phyloP scores from a whole-genome alignment of 2,888 invertebrate species.

The Heliconius ismenius region DNA sequence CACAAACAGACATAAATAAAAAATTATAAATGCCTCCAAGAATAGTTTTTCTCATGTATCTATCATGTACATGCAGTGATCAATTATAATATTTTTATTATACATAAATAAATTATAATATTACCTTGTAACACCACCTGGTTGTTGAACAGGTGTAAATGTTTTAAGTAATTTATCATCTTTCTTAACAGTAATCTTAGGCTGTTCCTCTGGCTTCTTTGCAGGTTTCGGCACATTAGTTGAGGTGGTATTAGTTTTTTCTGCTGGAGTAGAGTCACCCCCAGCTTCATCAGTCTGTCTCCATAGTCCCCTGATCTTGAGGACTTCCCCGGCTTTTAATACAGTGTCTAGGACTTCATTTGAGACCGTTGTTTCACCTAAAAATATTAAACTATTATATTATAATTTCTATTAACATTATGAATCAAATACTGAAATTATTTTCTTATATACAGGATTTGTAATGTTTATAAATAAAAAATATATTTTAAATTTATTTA shows the following conservation, averaged over 20 bases:
- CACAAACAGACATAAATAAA: too few relatives aligned
- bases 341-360: slow-evolving; percentile 92
- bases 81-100: background rate
- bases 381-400: slow-evolving; percentile 41
- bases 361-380: slow-evolving; percentile 90
- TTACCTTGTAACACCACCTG: slow-evolving; percentile 65
- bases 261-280: slow-evolving; percentile 58
- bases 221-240: slow-evolving; percentile 60
- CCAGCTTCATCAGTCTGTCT: slow-evolving; percentile 83
- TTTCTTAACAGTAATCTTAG: slow-evolving; percentile 74
- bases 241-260: slow-evolving; percentile 59
- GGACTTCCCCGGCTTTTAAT: slow-evolving; percentile 89
- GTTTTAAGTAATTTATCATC: slow-evolving; percentile 77
- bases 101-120: background rate
- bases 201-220: slow-evolving; percentile 67
- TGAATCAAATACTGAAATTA: too few relatives aligned
- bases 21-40: too few relatives aligned
- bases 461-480: too few relatives aligned
- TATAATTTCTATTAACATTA: background rate
- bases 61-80: too few relatives aligned
- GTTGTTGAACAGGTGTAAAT: slow-evolving; percentile 63
- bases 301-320: slow-evolving; percentile 91
- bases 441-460: too few relatives aligned
- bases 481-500: too few relatives aligned
- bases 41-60: too few relatives aligned